Evolutionary conservation across 2,113 vertebrate genomes (phyloP), one percentile per base, ranked within the genome.

Genomic region (Lamprologus ornatipinnis): DNA sequence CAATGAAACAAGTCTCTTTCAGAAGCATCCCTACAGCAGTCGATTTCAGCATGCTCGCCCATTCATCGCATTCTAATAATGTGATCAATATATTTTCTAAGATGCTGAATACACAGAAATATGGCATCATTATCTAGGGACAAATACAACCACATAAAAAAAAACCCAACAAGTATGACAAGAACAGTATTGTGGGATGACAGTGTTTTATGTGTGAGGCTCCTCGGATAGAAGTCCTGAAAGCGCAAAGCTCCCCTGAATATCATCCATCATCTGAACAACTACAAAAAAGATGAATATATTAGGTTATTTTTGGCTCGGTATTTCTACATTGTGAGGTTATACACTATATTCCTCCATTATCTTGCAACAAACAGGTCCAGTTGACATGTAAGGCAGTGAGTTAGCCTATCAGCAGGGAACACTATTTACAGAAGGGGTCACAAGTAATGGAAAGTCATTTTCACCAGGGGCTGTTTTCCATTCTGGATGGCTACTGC

Each of bases 371-470:
- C 70, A 68, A 54, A 65, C 60, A 60, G 58, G 60, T 54, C 55
- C 3, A 5, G 88, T 80, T 85, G 35, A 86, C 91, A 88, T 86
- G 85, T 78, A 89, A 93, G 88, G 86, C 60, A 83, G 87, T 26
- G 10, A 90, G 93, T 94, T 91, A 91, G 87, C 88, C 90, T 90
- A 92, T 90, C 91, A 94, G 88, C 85, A 79, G 90, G 88, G 87
- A 93, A 83, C n/a, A 28, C 81, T 78, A 88, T 91, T 91, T 88
- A 90, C 84, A 82, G 93, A 91, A 89, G 86, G 87, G 93, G 93
- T 95, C 93, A 94, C 89, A 91, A 93, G 93, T 93, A 96, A 95
- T 96, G 92, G 93, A 95, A 96, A 96, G 93, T 93, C 87, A 90
- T 95, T 96, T 94, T 94, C 91, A 95, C 94, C 93, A 40, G 87